Base-by-base conservation (phyloP, 2,113 vertebrate species). In the Apodemus speciosus region DNA sequence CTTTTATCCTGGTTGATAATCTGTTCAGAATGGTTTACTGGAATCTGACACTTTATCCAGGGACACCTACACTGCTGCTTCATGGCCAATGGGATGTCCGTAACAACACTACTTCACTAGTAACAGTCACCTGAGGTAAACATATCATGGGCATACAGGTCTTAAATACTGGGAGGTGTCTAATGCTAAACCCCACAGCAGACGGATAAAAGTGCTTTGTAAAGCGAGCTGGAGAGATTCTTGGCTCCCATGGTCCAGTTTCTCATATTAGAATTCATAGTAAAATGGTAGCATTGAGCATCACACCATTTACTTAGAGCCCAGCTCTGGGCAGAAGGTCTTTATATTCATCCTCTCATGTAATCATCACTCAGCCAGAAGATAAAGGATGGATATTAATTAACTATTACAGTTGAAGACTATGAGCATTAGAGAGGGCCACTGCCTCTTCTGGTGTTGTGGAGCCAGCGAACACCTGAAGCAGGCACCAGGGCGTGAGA, bases 201-300 rank as follows among this genome's bases (percentile, higher is more conserved):
- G 62, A 60, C 35, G 62, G 30, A 75, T 27, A 90, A 79, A 86
- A 69, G 8, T 84, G 23, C 71, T 21, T 90, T 84, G 46, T 53
- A 35, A 27, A 25, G 46, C 60, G 4, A 92, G n/a, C 11, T 53
- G 2, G 62, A 38, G 62, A 56, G 58, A 43, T 90, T 62, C 64
- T 88, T 62, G 30, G 49, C 60, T 56, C 43, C n/a, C 53, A 10
- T 0, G 0, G 1, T 79, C 40, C 32, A 69, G 23, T 27, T 21
- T 88, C 30, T 94, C 20, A 40, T 88, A 30, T 49, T 85, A 18
- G 21, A 85, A 77, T 91, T 80, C 76, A 35, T 83, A 85, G 73
- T 49, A 91, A 80, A 88, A 76, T 72, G 60, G 16, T 25, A 66
- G n/a, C 7, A 21, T 14, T 4, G 27, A 76, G 5, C 15, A 71